Evolutionary conservation across 2,888 invertebrate species (phyloP).

Genomic region (Drosophila pseudotalamancana): DNA sequence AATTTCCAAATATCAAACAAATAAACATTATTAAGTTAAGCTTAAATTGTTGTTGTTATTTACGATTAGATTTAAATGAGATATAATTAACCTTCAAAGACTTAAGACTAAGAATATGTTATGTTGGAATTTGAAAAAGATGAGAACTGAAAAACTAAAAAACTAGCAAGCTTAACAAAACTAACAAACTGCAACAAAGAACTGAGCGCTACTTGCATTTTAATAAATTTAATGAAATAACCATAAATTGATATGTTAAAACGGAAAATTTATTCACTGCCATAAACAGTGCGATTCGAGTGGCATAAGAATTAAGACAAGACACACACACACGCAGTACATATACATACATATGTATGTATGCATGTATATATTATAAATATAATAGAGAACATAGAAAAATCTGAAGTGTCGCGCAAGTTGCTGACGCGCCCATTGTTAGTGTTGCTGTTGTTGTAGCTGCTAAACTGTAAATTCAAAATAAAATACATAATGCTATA

Average conservation of each 20-base stretch:
- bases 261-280: constrained; percentile 63
- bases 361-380: constrained; percentile 14
- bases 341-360: neutral
- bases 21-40: neutral
- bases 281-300: constrained; percentile 59
- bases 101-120: constrained; percentile 9
- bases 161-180: neutral
- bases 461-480: constrained; percentile 77
- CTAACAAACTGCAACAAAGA: constrained; percentile 35
- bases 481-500: constrained; percentile 57
- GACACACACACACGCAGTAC: neutral
- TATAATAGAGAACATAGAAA: constrained; percentile 45
- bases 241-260: constrained; percentile 62
- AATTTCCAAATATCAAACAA: too few relatives aligned
- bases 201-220: constrained; percentile 58
- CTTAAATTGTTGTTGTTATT: neutral
- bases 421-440: constrained; percentile 41
- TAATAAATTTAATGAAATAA: constrained; percentile 59
- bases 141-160: constrained; percentile 4
- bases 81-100: constrained; percentile 20
- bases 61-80: too few relatives aligned
- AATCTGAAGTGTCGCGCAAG: constrained; percentile 52
- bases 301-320: constrained; percentile 51
- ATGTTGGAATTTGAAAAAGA: neutral
- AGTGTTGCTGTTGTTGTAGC: constrained; percentile 32